These are phyloP conservation scores for Calliopsis andreniformis DNA, from an alignment of 1,140 invertebrate genomes.

Conservation along the genomic window DNA sequence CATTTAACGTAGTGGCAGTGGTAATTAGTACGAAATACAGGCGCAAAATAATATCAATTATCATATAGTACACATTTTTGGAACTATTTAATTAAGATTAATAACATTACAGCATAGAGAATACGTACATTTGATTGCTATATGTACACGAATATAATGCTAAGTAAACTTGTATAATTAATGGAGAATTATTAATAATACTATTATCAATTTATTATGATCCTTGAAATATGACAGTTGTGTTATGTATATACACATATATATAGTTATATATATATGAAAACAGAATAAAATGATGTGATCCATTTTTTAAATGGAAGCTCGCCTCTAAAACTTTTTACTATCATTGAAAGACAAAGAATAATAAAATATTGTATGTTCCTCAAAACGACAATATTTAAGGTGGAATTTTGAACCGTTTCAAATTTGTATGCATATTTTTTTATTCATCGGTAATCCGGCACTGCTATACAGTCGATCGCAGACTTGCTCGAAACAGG, in stretches of 20 bases:
- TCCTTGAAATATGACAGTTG: conserved; percentile 63
- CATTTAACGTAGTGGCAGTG: conserved; percentile 62
- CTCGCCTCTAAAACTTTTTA: conserved; percentile 33
- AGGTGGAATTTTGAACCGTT: neutral
- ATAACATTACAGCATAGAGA: conserved; percentile 54
- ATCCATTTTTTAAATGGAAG: conserved; percentile 63
- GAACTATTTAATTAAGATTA: conserved; percentile 56
- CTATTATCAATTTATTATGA: conserved; percentile 60
- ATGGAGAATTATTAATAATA: conserved; percentile 62
- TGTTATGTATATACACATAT: conserved; percentile 72
- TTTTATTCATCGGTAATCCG: too few relatives aligned
- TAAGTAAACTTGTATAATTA: conserved; percentile 69
- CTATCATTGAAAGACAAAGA: neutral
- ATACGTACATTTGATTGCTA: conserved; percentile 56
- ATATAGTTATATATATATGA: conserved; percentile 69
- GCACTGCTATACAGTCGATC: too few relatives aligned
- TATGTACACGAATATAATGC: conserved; percentile 63
- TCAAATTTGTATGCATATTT: too few relatives aligned
- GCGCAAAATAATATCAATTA: conserved; percentile 66
- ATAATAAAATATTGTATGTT: conserved; percentile 41
- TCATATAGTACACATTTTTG: conserved; percentile 54
- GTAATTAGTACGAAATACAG: conserved; percentile 60
- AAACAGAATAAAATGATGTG: conserved; percentile 62
- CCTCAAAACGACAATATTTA: conserved; percentile 10
- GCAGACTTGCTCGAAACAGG: too few relatives aligned